Evolutionary conservation across 2,113 vertebrate genomes (phyloP).

Genomic region (Aviceda subcristata): DNA sequence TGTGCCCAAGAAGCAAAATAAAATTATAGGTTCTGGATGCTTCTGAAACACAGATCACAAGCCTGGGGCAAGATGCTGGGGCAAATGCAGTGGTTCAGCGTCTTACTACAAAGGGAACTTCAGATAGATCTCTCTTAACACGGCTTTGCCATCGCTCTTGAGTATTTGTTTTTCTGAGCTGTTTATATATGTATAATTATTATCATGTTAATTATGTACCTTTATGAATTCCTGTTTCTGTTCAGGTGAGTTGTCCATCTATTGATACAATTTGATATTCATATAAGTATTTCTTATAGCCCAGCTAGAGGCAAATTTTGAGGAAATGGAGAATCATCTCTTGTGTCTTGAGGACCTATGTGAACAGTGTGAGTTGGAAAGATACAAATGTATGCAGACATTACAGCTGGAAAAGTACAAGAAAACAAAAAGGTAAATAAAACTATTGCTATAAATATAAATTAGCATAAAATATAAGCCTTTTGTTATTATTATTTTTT

Average conservation of each 20-base stretch:
- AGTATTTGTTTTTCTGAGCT: not conserved
- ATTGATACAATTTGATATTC: not conserved
- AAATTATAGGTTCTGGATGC: not conserved
- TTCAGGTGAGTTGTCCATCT: not conserved
- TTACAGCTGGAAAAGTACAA: conserved; percentile 87
- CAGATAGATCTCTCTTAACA: rapidly evolving
- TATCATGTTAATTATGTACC: not conserved
- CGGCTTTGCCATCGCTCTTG: not conserved
- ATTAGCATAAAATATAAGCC: not conserved
- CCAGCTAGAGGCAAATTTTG: conserved; percentile 88
- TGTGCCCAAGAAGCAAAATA: not conserved
- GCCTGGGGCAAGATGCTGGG: not conserved
- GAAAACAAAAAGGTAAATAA: conserved; percentile 87
- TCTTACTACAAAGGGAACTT: not conserved
- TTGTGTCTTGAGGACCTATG: conserved; percentile 87
- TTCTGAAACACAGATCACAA: not conserved
- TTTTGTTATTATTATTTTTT: not conserved
- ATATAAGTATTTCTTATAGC: conserved; percentile 73
- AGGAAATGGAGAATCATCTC: conserved; percentile 89
- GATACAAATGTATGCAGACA: conserved; percentile 78
- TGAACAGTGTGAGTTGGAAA: conserved; percentile 88
- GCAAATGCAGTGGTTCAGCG: not conserved
- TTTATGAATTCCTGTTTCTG: not conserved
- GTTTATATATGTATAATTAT: not conserved
- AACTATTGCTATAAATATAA: not conserved